Conservation (phyloP, 2,113 vertebrate species). For the Mormoops blainvillei region DNA sequence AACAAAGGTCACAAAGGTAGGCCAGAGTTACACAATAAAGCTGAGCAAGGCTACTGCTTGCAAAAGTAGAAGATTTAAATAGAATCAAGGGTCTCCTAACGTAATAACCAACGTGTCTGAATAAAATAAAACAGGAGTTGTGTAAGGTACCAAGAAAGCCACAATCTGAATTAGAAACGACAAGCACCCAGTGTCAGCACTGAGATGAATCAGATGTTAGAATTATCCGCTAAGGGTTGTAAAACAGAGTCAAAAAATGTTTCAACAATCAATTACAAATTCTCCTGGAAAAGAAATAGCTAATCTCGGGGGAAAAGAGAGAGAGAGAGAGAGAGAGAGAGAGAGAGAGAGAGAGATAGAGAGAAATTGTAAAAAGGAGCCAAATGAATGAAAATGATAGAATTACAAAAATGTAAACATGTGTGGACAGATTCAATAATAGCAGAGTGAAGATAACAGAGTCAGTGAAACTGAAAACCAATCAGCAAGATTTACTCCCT, state of each 20-base stretch:
- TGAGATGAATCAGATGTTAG: background rate
- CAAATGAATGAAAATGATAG: background rate
- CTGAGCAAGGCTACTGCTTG: background rate
- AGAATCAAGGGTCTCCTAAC: background rate
- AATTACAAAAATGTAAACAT: background rate
- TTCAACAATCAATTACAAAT: background rate
- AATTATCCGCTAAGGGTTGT: background rate
- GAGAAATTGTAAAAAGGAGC: background rate
- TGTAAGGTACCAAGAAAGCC: background rate
- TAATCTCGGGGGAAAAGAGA: too few species aligned
- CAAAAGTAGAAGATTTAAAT: background rate
- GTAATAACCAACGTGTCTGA: background rate
- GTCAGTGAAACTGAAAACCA: background rate
- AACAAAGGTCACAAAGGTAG: background rate
- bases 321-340: too few species aligned
- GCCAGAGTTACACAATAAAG: background rate
- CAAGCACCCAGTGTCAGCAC: background rate
- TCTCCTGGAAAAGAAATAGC: background rate
- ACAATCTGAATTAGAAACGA: background rate
- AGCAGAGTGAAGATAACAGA: background rate
- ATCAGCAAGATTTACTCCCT: background rate
- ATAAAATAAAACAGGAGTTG: background rate
- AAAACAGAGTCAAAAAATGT: background rate
- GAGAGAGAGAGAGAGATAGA: too few species aligned
- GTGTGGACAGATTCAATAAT: background rate